Base-by-base conservation (phyloP, 2,888 invertebrate species). In the Acleris holmiana region DNA sequence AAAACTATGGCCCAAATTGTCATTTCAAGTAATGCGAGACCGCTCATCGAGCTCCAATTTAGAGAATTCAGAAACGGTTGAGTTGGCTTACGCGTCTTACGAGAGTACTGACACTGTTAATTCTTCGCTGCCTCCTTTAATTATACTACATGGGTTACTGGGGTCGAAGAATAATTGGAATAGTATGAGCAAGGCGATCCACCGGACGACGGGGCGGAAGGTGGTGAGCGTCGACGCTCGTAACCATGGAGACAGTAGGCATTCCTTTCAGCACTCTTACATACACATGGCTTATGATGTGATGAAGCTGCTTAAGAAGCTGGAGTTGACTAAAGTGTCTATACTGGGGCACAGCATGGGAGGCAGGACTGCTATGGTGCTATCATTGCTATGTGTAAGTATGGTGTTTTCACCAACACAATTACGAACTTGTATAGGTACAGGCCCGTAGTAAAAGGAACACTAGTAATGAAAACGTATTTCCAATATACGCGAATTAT, bases 101-200 rank as follows among this genome's bases (percentile, higher is more conserved):
- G 95, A 96, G 78, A 92, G 86, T 72, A 90, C 90, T 2, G 80
- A 87, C 41, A 76, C 83, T 54, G 82, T 84, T 18, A 74, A 68
- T 50, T 69, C 75, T 64, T 62, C 77, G 2, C 76, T 77, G 46
- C 87, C 93, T 0, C 97, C 98, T n/a, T 83, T 99, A 55, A 87
- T 98, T 4, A 95, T 98, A 71, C 94, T 97, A 85, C 99, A 99
- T 83, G 99, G 99, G 0, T 88, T 99, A 46, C 95, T 99, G 76
- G 99, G 99, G 1, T 97, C 97, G 0, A 98, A 98, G 85, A 95
- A 94, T 75, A 99, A 99, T 85, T 99, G 99, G 98, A 96, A 96
- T 75, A 95, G 96, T 70, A 93, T 99, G 73, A 95, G 97, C 60
- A 98, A 97, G 85, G 94, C 94, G 0, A 93, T 97, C 58, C 94